These are phyloP conservation scores for Odontothrips loti DNA, from an alignment of 2,888 invertebrate genomes.

Conservation along the genomic window DNA sequence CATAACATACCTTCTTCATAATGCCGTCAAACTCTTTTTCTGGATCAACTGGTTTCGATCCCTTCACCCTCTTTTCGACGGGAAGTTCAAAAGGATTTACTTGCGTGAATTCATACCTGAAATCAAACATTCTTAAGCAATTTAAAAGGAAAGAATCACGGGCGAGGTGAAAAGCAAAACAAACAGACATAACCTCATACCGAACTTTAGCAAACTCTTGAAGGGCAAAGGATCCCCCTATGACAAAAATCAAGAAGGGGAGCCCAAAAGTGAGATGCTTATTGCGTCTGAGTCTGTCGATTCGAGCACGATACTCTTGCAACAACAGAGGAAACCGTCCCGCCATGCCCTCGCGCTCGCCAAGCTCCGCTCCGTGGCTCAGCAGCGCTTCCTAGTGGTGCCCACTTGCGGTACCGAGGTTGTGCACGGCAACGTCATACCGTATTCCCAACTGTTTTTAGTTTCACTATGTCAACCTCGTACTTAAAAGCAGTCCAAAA, in stretches of 20 bases:
- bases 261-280: slow-evolving; percentile 56
- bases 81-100: background rate
- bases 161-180: background rate
- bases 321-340: background rate
- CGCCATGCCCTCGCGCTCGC: too few relatives aligned
- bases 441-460: too few relatives aligned
- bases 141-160: slow-evolving; percentile 32
- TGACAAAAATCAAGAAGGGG: slow-evolving; percentile 66
- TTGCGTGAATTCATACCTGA: background rate
- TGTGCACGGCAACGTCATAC: too few relatives aligned
- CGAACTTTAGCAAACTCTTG: slow-evolving; percentile 69
- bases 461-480: too few relatives aligned
- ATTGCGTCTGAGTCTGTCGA: background rate
- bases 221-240: slow-evolving; percentile 74
- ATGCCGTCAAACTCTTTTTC: background rate
- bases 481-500: too few relatives aligned
- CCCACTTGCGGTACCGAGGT: too few relatives aligned
- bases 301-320: background rate
- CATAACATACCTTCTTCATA: background rate
- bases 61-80: background rate
- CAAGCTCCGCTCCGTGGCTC: too few relatives aligned
- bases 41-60: background rate
- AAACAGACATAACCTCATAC: slow-evolving; percentile 46
- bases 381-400: too few relatives aligned
- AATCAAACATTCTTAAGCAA: background rate